These are phyloP conservation scores for Coptotermes formosanus DNA, from an alignment of 1,140 invertebrate genomes.

Conservation along the genomic window DNA sequence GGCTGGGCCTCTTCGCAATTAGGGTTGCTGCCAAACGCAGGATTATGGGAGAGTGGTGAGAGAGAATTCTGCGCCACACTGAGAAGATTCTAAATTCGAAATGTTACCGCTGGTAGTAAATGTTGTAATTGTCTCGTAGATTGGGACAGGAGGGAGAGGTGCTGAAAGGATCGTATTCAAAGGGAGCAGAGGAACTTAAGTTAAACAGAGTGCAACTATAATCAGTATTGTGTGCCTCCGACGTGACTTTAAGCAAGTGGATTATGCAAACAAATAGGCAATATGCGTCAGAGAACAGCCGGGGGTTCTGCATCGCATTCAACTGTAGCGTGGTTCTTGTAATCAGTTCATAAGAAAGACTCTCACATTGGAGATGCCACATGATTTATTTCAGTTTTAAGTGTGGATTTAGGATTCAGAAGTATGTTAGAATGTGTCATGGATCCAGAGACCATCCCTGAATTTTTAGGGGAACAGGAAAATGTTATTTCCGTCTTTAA, in stretches of 20 bases:
- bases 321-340: too few relatives aligned
- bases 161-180: background rate
- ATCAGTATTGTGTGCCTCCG: background rate
- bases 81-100: conserved; percentile 11
- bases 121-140: background rate
- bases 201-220: background rate
- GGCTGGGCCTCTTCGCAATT: background rate
- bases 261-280: background rate
- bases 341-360: too few relatives aligned
- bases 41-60: background rate
- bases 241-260: background rate
- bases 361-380: too few relatives aligned
- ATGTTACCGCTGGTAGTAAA: background rate
- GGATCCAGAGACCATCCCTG: too few relatives aligned
- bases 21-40: conserved; percentile 3
- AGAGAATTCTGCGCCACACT: background rate
- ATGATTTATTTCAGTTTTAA: too few relatives aligned
- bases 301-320: background rate
- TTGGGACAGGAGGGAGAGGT: background rate
- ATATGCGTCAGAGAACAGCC: background rate
- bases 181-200: background rate
- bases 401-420: too few relatives aligned
- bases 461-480: too few relatives aligned
- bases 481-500: too few relatives aligned
- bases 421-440: too few relatives aligned